Base-by-base conservation (phyloP, 2,797 vertebrate species). In the Gila robusta region DNA sequence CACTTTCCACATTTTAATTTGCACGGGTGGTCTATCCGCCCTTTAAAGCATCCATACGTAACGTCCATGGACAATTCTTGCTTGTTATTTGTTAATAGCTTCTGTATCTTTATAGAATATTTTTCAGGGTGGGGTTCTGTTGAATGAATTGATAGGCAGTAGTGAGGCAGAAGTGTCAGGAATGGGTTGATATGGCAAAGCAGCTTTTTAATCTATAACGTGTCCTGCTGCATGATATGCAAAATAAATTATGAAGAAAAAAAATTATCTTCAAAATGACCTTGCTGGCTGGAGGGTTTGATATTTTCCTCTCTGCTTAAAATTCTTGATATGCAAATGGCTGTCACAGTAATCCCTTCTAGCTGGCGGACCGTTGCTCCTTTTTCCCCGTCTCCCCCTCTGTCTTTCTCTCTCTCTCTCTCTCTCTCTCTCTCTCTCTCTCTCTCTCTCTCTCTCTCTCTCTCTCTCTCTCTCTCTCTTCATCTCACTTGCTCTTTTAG, bases 241-340 rank as follows among this genome's bases (percentile, higher is more conserved):
- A 93, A 94, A 95, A 94, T 94, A 95, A 94, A 94, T 94, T 93
- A 94, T 93, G 94, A 95, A 89, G 90, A 89, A 92, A 92, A 92
- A 26, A 87, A 89, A 92, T 94, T 93, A 93, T 97, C 95, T 97
- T 94, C 91, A 93, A 74, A 93, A 93, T 95, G 96, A 96, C 96
- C 96, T 97, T 97, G 96, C 93, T 94, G 86, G 87, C 95, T 91
- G 92, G 91, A 95, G 95, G 95, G 95, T 95, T 95, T 91, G 90
- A 94, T 95, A 95, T 95, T 94, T 95, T 93, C 91, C 93, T 93
- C 94, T 83, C 95, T 91, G 92, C 94, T 96, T 91, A 76, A 94
- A 96, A 90, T 89, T 95, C 95, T 94, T 93, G 94, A 96, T 92
- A 95, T 94, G 94, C 95, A 95, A 95, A 96, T 96, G 91, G 66